Conservation (phyloP, 2,888 invertebrate species). For the Drosophila putrida region DNA sequence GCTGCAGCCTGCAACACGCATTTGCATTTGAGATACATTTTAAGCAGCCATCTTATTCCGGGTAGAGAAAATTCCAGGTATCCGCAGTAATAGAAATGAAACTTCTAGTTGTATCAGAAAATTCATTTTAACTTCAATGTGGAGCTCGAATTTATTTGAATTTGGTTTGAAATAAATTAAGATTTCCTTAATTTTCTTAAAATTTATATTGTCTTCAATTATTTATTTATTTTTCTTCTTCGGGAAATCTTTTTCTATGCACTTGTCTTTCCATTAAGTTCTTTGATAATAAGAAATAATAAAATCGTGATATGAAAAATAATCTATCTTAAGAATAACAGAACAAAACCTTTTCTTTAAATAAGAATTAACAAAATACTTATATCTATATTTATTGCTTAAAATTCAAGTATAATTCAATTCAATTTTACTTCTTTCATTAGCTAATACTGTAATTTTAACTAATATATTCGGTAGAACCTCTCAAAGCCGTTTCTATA, state of each 20-base stretch:
- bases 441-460: no score
- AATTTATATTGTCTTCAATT: background rate
- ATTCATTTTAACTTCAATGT: background rate
- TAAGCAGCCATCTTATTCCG: constrained; percentile 26
- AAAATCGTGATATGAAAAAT: no score
- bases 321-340: no score
- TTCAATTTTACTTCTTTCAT: no score
- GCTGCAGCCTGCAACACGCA: constrained; percentile 18
- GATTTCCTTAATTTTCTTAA: background rate
- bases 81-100: background rate
- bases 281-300: no score
- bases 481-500: no score
- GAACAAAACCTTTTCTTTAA: no score
- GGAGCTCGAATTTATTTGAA: background rate
- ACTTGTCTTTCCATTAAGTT: no score
- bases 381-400: no score
- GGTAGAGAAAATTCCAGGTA: constrained; percentile 50
- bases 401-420: no score
- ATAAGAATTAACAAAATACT: no score
- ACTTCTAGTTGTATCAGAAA: background rate
- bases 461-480: no score
- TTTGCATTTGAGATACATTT: constrained; percentile 40
- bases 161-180: background rate
- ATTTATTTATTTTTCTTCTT: background rate
- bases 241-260: background rate